Conservation (phyloP, 2,797 vertebrate genomes). For the Remorina albescens region DNA sequence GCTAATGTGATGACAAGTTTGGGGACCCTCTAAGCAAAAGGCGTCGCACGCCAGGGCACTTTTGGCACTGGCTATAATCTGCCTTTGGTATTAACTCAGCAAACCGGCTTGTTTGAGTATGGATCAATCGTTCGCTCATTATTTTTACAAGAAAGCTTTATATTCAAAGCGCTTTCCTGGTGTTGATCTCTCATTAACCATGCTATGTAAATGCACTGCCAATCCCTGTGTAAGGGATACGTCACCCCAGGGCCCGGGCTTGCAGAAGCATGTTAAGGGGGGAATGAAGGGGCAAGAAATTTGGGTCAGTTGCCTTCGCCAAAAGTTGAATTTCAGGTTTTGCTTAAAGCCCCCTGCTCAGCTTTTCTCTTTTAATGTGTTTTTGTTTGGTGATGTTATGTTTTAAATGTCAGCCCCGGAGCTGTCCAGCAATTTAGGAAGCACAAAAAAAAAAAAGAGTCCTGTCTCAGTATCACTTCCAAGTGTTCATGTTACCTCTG, state of each 20-base stretch:
- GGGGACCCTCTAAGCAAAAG: slow-evolving; percentile 83
- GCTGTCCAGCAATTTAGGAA: slow-evolving; percentile 82
- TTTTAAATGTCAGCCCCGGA: slow-evolving; percentile 85
- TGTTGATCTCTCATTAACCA: slow-evolving; percentile 90
- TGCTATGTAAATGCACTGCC: slow-evolving; percentile 86
- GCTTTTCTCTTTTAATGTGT: slow-evolving; percentile 82
- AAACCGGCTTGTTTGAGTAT: slow-evolving; percentile 88
- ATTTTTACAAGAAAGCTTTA: slow-evolving; percentile 88
- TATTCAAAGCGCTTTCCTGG: slow-evolving; percentile 82
- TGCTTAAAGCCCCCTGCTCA: slow-evolving; percentile 77
- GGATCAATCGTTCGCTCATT: slow-evolving; percentile 89
- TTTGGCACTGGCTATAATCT: slow-evolving; percentile 88
- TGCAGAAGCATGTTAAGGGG: slow-evolving; percentile 82
- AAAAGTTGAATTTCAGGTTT: slow-evolving; percentile 87
- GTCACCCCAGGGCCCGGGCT: slow-evolving; percentile 80
- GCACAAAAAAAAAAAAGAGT: slow-evolving; percentile 64
- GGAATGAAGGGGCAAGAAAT: slow-evolving; percentile 84
- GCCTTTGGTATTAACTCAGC: slow-evolving; percentile 88
- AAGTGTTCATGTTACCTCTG: slow-evolving; percentile 82
- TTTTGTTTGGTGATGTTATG: slow-evolving; percentile 84
- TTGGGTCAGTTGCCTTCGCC: slow-evolving; percentile 85
- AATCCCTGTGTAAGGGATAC: slow-evolving; percentile 84
- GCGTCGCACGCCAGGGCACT: slow-evolving; percentile 84
- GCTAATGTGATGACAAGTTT: slow-evolving; percentile 90
- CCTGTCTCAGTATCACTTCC: slow-evolving; percentile 79